Evolutionary conservation across 2,113 vertebrate species (phyloP).

Genomic region (Mystacornis crossleyi): DNA sequence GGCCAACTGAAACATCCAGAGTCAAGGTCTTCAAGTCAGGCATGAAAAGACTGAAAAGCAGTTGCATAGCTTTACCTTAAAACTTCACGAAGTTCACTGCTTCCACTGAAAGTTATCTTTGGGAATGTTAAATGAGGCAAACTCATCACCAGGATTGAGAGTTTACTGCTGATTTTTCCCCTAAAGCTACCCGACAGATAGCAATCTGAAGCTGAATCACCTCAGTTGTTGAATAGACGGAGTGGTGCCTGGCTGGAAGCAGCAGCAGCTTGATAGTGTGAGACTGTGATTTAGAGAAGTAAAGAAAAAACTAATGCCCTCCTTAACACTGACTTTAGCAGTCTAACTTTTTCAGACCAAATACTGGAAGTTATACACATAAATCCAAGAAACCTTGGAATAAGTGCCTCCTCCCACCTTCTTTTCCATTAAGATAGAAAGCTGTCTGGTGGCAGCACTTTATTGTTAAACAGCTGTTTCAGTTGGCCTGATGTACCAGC

Average conservation of each 20-base stretch:
- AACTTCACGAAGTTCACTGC: background rate
- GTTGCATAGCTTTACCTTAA: background rate
- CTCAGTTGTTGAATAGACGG: background rate
- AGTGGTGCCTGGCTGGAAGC: background rate
- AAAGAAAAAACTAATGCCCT: background rate
- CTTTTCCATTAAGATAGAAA: background rate
- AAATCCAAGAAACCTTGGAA: background rate
- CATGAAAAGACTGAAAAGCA: background rate
- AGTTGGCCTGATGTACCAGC: background rate
- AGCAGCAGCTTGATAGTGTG: background rate
- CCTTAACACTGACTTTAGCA: background rate
- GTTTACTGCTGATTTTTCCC: background rate
- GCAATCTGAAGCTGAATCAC: background rate
- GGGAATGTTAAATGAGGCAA: background rate
- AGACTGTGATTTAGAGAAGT: slow-evolving; percentile 29
- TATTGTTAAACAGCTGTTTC: background rate
- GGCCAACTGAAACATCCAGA: background rate
- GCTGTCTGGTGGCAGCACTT: background rate
- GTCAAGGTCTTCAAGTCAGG: rapidly evolving
- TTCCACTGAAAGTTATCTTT: background rate
- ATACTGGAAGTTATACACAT: background rate
- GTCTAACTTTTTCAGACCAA: background rate
- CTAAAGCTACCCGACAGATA: background rate
- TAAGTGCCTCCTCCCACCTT: background rate
- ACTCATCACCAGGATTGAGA: background rate